Evolutionary conservation across 2,797 vertebrate species (phyloP), one percentile per base, ranked within the genome.

Genomic region (Sebastes glaucus): DNA sequence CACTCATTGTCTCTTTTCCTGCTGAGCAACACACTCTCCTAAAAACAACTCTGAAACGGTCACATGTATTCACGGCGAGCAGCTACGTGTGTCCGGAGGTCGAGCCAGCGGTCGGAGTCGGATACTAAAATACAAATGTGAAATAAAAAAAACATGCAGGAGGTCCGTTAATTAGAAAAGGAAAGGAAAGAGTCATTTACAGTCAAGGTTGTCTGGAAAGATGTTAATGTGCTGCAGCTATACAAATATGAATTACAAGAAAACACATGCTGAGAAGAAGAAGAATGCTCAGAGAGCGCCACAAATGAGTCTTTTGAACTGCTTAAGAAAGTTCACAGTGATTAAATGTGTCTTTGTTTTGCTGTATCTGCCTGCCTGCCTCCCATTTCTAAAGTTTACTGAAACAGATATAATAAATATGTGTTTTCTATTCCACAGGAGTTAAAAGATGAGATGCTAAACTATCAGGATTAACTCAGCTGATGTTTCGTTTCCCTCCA

Each of bases 201-300:
- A 56, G 22, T 67, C 63, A 42, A 27, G 80, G 66, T 63, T 74
- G 35, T 74, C 86, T 74, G 68, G 55, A 87, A 76, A 80, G 56
- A 81, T 49, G 70, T 28, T 70, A 83, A 88, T 83, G 67, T 68
- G 60, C 70, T 68, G 67, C 81, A 84, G 77, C 78, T 85, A 57
- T 18, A 25, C 59, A 80, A 78, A 80, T 69, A 77, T 57, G 52
- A 6, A 23, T 75, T 27, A 70, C 11, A 68, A 42, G 5, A 42
- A 56, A 86, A 72, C 14, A 71, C 35, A 22, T 23, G 77, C n/a
- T 20, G 60, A 27, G 62, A 69, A 62, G 28, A 2, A 68, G 59
- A 1, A 28, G 67, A 66, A 55, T 28, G 38, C 7, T 56, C 35
- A 22, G 11, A 69, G 28, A 69, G 27, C 0, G 46, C 33, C 65